Evolutionary conservation across 2,797 vertebrate genomes (phyloP).

Genomic region (Periophthalmus magnuspinnatus): DNA sequence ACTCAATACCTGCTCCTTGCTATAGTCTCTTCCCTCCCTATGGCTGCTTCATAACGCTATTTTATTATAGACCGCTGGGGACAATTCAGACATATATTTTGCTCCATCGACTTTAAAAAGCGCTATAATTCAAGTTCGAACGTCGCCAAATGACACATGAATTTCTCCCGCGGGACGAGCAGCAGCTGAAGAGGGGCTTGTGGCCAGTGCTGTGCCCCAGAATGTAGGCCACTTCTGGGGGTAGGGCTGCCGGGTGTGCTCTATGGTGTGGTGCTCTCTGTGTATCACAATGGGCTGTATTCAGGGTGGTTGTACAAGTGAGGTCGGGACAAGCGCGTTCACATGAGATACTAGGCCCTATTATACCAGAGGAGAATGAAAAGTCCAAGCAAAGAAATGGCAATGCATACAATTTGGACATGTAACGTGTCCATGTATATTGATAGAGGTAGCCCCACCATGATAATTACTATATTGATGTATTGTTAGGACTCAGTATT

Average conservation of each 20-base stretch:
- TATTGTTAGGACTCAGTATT: too few species aligned
- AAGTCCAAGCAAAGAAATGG: background rate
- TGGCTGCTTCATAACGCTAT: conserved; percentile 23
- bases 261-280: conserved; percentile 70
- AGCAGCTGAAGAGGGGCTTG: conserved; percentile 53
- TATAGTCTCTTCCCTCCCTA: background rate
- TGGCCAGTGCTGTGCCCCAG: conserved; percentile 40
- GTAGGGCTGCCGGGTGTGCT: conserved; percentile 50
- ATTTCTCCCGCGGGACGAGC: conserved; percentile 39
- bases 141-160: conserved; percentile 62
- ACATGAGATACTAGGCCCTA: conserved; percentile 38
- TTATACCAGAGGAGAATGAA: conserved; percentile 28
- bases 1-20: conserved; percentile 10
- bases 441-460: background rate
- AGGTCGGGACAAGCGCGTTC: conserved; percentile 49
- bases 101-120: conserved; percentile 35
- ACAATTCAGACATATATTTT: conserved; percentile 38
- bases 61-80: conserved; percentile 28
- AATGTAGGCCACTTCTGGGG: conserved; percentile 70
- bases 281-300: conserved; percentile 72
- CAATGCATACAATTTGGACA: too few species aligned
- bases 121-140: conserved; percentile 37
- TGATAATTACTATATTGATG: too few species aligned
- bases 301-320: conserved; percentile 52
- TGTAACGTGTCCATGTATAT: background rate